Percentiles rank a stretch among this genome's conserved stretches.
Conservation (phyloP, 2,797 vertebrate genomes). For the Rousettus madagascariensis region DNA sequence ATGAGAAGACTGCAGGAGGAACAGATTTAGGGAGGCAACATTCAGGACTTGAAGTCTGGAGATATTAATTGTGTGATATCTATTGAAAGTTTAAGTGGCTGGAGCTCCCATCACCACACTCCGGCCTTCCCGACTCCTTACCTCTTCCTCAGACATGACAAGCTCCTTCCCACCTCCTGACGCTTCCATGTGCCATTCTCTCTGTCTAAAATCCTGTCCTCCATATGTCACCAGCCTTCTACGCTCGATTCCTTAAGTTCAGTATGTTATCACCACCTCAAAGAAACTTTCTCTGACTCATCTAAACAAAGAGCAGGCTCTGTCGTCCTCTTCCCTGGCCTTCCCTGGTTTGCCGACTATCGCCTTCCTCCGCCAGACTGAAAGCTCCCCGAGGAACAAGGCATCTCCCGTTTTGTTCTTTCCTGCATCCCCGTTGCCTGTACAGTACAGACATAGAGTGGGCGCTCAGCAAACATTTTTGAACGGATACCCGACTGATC, state of each 20-base stretch:
- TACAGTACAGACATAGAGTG: neutral
- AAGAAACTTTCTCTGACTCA: neutral
- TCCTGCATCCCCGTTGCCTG: neutral
- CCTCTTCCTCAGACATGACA: neutral
- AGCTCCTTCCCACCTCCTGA: neutral
- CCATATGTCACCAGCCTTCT: neutral
- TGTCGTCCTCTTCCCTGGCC: neutral
- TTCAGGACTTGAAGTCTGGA: neutral
- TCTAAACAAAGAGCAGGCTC: neutral
- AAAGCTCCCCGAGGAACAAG: neutral
- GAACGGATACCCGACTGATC: neutral
- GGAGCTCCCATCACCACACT: neutral
- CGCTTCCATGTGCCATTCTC: neutral
- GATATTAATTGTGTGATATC: neutral
- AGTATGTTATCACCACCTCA: neutral
- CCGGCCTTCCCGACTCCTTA: neutral
- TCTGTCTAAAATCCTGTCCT: neutral
- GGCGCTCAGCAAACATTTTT: neutral
- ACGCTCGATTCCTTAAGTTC: neutral
- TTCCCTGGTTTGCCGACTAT: neutral
- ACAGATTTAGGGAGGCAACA: neutral
- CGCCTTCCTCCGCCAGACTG: accelerated
- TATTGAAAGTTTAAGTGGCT: neutral
- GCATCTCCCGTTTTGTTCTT: neutral
- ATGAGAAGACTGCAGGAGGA: neutral